phyloP scores from a whole-genome alignment of 2,888 invertebrate genomes.

The Andrena flavipes region DNA sequence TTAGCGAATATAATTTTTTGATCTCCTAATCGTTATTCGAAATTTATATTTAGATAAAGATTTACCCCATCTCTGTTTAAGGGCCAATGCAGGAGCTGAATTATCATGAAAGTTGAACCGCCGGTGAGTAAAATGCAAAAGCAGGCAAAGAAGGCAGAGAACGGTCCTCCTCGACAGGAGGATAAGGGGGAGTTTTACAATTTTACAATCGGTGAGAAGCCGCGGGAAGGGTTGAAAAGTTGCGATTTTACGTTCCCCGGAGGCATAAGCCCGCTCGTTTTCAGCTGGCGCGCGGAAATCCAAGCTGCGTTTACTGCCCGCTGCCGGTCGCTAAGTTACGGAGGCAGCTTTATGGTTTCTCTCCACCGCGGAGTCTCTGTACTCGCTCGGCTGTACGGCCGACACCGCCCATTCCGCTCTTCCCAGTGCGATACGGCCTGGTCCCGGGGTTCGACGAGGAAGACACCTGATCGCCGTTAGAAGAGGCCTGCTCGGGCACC shows the following conservation, averaged over 20 bases:
- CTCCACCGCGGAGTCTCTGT: constrained; percentile 42
- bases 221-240: constrained; percentile 36
- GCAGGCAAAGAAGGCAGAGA: not conserved
- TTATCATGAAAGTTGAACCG: not conserved
- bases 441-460: constrained; percentile 44
- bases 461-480: constrained; percentile 69
- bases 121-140: not conserved
- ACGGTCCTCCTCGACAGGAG: not conserved
- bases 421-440: constrained; percentile 33
- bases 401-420: constrained; percentile 65
- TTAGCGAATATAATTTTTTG: too few relatives aligned
- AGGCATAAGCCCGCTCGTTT: constrained; percentile 74
- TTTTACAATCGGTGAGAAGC: constrained; percentile 44
- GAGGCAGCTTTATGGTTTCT: constrained; percentile 81
- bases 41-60: too few relatives aligned
- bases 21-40: too few relatives aligned
- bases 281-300: constrained; percentile 79
- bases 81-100: not conserved
- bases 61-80: too few relatives aligned
- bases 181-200: constrained; percentile 39
- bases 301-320: constrained; percentile 73
- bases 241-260: constrained; percentile 59
- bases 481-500: constrained; percentile 30
- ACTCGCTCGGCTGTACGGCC: constrained; percentile 33
- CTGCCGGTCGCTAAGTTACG: constrained; percentile 77